Evolutionary conservation across 2,797 vertebrate genomes (phyloP).

Genomic region (Ciconia nigra): DNA sequence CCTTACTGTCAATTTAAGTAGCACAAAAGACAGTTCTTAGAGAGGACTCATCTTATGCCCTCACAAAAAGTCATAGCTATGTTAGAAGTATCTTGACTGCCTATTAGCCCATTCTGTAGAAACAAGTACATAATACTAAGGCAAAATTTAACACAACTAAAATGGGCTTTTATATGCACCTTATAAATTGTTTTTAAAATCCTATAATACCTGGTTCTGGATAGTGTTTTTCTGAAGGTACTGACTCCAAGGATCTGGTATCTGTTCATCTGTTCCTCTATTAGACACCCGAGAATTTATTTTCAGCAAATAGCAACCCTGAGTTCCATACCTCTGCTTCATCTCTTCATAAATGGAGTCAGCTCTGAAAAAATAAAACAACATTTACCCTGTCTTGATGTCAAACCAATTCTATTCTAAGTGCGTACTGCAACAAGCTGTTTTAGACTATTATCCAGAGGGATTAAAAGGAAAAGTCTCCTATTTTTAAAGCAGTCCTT

Average conservation of each 20-base stretch:
- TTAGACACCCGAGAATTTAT: slow-evolving; percentile 88
- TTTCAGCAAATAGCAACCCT: slow-evolving; percentile 96
- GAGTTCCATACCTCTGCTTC: slow-evolving; percentile 95
- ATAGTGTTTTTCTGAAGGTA: slow-evolving; percentile 90
- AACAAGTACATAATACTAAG: neutral
- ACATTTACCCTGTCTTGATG: neutral
- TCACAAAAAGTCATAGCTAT: neutral
- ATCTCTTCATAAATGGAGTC: slow-evolving; percentile 95
- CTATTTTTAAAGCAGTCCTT: neutral
- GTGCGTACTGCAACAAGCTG: neutral
- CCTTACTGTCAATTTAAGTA: neutral
- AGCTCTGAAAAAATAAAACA: slow-evolving; percentile 77
- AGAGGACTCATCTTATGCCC: neutral
- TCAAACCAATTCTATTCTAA: neutral
- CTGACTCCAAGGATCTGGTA: slow-evolving; percentile 98
- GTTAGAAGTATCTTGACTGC: neutral
- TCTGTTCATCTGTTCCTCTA: slow-evolving; percentile 88
- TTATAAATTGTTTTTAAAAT: neutral
- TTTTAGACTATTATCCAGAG: neutral
- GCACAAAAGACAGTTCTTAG: neutral
- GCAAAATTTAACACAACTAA: neutral
- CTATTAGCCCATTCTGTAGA: neutral
- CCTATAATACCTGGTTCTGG: slow-evolving; percentile 80
- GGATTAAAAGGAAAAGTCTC: neutral
- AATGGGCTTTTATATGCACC: neutral